phyloP scores from a whole-genome alignment of 35 echinoderm and acorn worm genomes.

The Lytechinus variegatus region DNA sequence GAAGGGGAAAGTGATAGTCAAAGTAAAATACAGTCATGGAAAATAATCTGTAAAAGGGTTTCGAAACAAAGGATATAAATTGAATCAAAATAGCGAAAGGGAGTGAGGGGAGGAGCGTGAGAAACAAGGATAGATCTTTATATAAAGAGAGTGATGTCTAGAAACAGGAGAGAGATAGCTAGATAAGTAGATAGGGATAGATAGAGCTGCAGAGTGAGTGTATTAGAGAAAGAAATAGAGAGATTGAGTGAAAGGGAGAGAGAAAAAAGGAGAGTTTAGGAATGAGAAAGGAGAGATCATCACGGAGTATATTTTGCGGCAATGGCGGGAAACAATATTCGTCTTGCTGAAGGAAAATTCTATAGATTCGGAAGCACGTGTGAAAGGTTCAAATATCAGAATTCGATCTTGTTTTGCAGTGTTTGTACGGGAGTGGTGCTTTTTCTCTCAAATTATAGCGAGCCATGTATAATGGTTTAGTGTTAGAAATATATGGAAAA shows the following conservation, averaged over 20 bases:
- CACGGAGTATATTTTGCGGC: background rate
- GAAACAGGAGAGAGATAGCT: background rate
- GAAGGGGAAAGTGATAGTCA: too few relatives aligned
- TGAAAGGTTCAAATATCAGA: background rate
- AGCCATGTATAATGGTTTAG: background rate
- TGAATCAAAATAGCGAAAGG: too few relatives aligned
- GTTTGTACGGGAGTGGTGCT: background rate
- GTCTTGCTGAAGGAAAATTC: background rate
- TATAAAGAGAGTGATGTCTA: background rate
- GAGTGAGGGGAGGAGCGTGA: too few relatives aligned
- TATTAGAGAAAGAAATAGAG: background rate
- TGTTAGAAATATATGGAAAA: background rate
- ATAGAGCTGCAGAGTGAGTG: background rate
- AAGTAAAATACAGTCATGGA: too few relatives aligned
- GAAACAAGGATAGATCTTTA: background rate
- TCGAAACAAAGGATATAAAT: too few relatives aligned
- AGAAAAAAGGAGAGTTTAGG: background rate
- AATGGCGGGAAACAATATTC: background rate
- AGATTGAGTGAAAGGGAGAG: background rate
- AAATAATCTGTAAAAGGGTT: too few relatives aligned
- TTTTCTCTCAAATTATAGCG: background rate
- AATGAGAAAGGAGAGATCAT: background rate
- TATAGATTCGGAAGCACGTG: constrained; percentile 10
- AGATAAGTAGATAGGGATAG: background rate
- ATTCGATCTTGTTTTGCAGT: constrained; percentile 19